These are phyloP conservation scores for Ephydatia muelleri DNA, from an alignment of 37 sponge, comb jelly and placozoan species.

Conservation along the genomic window DNA sequence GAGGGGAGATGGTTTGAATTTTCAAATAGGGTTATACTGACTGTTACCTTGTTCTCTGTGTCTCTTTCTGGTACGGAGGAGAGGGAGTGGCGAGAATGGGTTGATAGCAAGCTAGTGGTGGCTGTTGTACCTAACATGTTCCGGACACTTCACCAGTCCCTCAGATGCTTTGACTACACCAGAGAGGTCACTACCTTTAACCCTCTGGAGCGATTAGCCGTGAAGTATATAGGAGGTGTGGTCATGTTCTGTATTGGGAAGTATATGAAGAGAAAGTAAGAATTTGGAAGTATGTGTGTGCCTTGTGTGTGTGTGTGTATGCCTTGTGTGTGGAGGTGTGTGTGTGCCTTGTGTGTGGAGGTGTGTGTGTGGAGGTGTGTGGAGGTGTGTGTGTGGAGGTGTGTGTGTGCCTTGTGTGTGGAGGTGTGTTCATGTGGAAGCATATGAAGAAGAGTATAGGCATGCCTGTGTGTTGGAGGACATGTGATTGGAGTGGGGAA, in stretches of 20 bases:
- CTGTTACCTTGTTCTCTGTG: neutral
- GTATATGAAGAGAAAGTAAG: slow-evolving; percentile 70
- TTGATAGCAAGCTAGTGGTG: slow-evolving; percentile 86
- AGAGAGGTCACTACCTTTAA: slow-evolving; percentile 76
- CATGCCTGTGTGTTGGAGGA: neutral
- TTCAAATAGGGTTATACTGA: neutral
- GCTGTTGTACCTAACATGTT: slow-evolving; percentile 89
- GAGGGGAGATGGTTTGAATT: neutral
- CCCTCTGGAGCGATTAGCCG: slow-evolving; percentile 59
- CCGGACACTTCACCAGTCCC: slow-evolving; percentile 73
- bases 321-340: slow-evolving; percentile 35
- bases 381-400: slow-evolving; percentile 19
- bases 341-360: no score
- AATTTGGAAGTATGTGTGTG: no score
- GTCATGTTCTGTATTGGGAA: slow-evolving; percentile 85
- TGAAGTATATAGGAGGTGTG: slow-evolving; percentile 81
- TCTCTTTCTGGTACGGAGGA: slow-evolving; percentile 69
- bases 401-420: slow-evolving; percentile 8
- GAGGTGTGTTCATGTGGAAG: neutral
- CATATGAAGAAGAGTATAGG: neutral
- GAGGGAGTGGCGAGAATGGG: slow-evolving; percentile 94
- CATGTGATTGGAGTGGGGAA: neutral
- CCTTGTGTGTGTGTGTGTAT: slow-evolving; percentile 28
- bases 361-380: neutral
- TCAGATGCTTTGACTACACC: slow-evolving; percentile 74